phyloP scores from a whole-genome alignment of 2,888 invertebrate species.

The Himalopsyche tibetana region DNA sequence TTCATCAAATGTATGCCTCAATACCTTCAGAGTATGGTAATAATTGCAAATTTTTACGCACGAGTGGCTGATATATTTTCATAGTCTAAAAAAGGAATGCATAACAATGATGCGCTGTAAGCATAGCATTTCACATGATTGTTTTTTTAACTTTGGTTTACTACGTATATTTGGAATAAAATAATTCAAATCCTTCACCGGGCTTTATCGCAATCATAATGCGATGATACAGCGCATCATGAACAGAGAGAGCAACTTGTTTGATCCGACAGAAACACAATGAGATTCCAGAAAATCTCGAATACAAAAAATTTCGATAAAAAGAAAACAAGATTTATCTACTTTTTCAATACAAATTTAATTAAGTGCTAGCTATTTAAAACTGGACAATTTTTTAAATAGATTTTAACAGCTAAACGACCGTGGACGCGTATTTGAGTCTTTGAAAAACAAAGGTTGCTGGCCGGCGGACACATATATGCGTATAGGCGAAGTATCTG shows the following conservation, averaged over 20 bases:
- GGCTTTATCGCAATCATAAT: too few relatives aligned
- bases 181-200: too few relatives aligned
- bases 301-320: not conserved
- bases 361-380: slow-evolving; percentile 16
- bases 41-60: not conserved
- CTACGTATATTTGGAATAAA: too few relatives aligned
- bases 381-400: not conserved
- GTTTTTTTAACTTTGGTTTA: too few relatives aligned
- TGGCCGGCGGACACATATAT: too few relatives aligned
- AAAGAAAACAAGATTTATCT: not conserved
- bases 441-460: too few relatives aligned
- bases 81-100: slow-evolving; percentile 36
- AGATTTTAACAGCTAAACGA: too few relatives aligned
- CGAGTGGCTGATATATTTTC: slow-evolving; percentile 18
- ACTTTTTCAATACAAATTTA: not conserved
- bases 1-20: not conserved
- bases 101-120: slow-evolving; percentile 23
- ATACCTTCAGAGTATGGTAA: not conserved
- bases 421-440: too few relatives aligned
- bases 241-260: not conserved
- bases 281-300: slow-evolving; percentile 2
- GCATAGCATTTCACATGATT: not conserved
- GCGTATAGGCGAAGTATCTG: too few relatives aligned
- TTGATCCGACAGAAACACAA: not conserved
- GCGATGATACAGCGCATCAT: too few relatives aligned